Conservation (phyloP, 2,888 invertebrate genomes). For the Parelbella ahira region DNA sequence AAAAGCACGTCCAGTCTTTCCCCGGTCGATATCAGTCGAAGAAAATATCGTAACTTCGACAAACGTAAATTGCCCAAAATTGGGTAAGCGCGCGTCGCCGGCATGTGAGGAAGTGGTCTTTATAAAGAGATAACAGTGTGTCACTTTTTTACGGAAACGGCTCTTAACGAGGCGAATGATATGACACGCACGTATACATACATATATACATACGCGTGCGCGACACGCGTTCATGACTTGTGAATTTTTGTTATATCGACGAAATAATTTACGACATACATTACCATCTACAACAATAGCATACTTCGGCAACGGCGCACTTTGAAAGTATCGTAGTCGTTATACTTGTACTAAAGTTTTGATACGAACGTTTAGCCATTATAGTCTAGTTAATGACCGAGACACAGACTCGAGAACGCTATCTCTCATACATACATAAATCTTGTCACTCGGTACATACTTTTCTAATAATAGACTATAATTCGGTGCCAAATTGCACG, state of each 20-base stretch:
- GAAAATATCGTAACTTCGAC: constrained; percentile 13
- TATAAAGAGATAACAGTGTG: constrained; percentile 10
- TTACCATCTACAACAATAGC: too few relatives aligned
- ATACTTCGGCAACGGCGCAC: too few relatives aligned
- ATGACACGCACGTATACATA: not conserved
- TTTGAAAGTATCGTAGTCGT: too few relatives aligned
- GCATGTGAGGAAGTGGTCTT: constrained; percentile 9
- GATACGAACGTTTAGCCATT: constrained; percentile 10
- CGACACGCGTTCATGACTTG: too few relatives aligned
- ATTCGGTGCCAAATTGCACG: constrained; percentile 52
- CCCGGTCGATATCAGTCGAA: too few relatives aligned
- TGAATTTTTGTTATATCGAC: too few relatives aligned
- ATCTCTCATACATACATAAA: constrained; percentile 23
- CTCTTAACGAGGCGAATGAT: constrained; percentile 9
- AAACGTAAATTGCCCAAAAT: constrained; percentile 9
- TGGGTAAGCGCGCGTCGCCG: constrained; percentile 12
- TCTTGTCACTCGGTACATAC: constrained; percentile 35
- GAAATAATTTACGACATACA: too few relatives aligned
- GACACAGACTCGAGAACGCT: constrained; percentile 23
- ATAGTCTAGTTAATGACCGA: constrained; percentile 23
- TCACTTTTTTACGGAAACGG: constrained; percentile 8
- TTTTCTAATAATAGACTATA: constrained; percentile 52
- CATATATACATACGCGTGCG: too few relatives aligned
- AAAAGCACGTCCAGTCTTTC: too few relatives aligned
- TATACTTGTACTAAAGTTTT: not conserved